Conservation (phyloP, 2,888 invertebrate genomes). For the Himalopsyche tibetana region DNA sequence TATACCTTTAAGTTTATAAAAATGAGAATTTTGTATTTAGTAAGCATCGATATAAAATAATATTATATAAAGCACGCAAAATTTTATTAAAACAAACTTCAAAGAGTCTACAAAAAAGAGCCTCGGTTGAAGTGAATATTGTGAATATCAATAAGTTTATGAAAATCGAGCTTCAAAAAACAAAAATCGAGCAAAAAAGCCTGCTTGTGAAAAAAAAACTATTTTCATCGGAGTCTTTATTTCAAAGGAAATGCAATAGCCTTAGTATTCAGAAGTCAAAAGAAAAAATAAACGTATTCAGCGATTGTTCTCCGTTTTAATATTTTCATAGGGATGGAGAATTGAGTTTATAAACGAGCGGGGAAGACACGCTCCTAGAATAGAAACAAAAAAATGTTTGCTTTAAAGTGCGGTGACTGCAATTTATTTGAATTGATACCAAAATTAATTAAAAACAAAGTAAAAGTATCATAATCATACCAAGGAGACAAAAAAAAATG, state of each 20-base stretch:
- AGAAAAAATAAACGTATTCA: constrained; percentile 28
- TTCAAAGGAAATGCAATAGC: constrained; percentile 34
- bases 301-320: constrained; percentile 23
- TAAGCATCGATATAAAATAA: too few species aligned
- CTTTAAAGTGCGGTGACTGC: not conserved
- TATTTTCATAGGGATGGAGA: constrained; percentile 13
- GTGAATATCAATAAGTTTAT: not conserved
- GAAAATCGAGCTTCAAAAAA: constrained; percentile 4
- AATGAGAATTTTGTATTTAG: too few species aligned
- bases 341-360: not conserved
- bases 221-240: constrained; percentile 6
- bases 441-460: too few species aligned
- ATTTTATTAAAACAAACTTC: not conserved
- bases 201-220: not conserved
- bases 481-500: too few species aligned
- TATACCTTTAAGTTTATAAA: too few species aligned
- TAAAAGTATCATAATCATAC: too few species aligned
- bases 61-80: too few species aligned
- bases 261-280: constrained; percentile 23
- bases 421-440: too few species aligned
- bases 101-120: not conserved
- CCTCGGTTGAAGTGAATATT: not conserved
- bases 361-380: not conserved
- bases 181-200: not conserved
- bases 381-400: not conserved